phyloP scores from a whole-genome alignment of 2,113 vertebrate genomes.

The Leuciscus idus region DNA sequence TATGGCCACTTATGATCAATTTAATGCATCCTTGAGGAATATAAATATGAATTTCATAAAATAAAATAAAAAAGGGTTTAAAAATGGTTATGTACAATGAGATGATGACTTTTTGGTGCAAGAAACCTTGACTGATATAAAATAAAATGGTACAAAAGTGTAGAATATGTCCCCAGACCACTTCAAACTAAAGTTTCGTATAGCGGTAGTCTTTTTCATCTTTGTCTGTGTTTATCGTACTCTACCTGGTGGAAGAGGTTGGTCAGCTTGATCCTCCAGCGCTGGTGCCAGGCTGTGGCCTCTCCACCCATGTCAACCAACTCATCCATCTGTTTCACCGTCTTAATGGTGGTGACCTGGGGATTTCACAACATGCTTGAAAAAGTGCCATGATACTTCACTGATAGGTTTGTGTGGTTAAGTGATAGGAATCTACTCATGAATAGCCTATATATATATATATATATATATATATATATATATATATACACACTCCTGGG shows the following conservation, averaged over 20 bases:
- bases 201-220: not conserved
- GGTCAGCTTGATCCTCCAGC: slow-evolving; percentile 86
- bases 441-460: not conserved
- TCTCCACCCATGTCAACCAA: slow-evolving; percentile 89
- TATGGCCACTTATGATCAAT: not conserved
- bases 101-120: not conserved
- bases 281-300: slow-evolving; percentile 86
- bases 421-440: not conserved
- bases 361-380: slow-evolving; percentile 7
- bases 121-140: not conserved
- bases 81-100: not conserved
- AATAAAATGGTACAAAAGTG: not conserved
- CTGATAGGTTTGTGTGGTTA: not conserved
- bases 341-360: slow-evolving; percentile 97
- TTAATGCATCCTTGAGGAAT: not conserved
- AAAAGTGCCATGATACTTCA: not conserved
- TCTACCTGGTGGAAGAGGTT: slow-evolving; percentile 89
- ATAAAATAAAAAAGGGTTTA: not conserved
- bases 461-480: too few species aligned
- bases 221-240: not conserved
- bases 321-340: slow-evolving; percentile 91
- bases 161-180: not conserved
- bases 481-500: too few species aligned
- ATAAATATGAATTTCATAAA: not conserved
- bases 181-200: not conserved